Conservation (phyloP, 2,113 vertebrate genomes). For the Apeltes quadracus region DNA sequence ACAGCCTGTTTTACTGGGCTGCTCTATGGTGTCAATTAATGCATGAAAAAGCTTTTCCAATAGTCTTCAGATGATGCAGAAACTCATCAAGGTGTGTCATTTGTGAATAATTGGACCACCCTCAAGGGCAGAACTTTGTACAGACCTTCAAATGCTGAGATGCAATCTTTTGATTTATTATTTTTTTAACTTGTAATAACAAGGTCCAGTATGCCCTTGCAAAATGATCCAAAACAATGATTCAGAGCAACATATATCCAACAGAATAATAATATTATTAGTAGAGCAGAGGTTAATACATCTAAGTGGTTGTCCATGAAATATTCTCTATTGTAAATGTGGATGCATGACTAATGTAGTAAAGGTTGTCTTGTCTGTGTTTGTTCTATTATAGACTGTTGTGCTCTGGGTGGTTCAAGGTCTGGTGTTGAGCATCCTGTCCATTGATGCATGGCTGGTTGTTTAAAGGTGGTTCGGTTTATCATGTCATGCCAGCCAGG, state of each 20-base stretch:
- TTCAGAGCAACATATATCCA: not conserved
- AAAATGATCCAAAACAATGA: not conserved
- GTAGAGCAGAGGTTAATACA: constrained; percentile 22
- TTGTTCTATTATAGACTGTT: constrained; percentile 26
- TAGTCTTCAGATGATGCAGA: constrained; percentile 24
- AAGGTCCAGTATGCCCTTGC: not conserved
- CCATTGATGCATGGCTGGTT: constrained; percentile 61
- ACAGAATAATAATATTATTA: constrained; percentile 3
- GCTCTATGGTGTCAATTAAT: constrained; percentile 15
- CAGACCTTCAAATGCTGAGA: not conserved
- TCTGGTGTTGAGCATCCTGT: constrained; percentile 33
- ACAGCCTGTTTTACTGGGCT: constrained; percentile 4
- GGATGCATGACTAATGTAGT: constrained; percentile 22
- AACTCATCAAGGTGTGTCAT: constrained; percentile 28
- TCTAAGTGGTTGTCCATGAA: not conserved
- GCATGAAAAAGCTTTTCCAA: constrained; percentile 8
- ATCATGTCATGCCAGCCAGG: constrained; percentile 56
- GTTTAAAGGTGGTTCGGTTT: constrained; percentile 65
- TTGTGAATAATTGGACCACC: constrained; percentile 18
- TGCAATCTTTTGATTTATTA: constrained; percentile 1
- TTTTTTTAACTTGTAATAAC: constrained; percentile 1
- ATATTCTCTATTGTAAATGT: not conserved
- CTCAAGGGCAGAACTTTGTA: constrained; percentile 1
- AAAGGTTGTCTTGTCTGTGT: constrained; percentile 18
- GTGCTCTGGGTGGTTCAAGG: constrained; percentile 30